A percentile compares a stretch with the other conserved stretches of the same genome.
These are phyloP conservation scores for Aleiodes leptofemur DNA, from an alignment of 2,888 invertebrate genomes.

Conservation along the genomic window DNA sequence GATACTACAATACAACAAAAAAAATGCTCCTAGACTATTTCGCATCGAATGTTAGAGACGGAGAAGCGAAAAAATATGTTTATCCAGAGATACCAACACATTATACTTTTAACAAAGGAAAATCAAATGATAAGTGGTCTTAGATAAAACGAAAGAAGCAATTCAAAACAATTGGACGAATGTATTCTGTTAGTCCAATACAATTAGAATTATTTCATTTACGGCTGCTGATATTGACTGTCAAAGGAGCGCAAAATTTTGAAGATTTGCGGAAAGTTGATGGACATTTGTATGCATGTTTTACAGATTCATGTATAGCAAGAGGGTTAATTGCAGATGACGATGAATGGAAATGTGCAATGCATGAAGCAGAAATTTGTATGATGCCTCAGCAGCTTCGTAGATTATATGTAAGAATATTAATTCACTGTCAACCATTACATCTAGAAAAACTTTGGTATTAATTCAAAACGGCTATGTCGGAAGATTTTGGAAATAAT, in stretches of 20 bases:
- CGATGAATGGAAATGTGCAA: slow-evolving; percentile 50
- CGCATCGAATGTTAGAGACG: slow-evolving; percentile 39
- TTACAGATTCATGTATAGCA: slow-evolving; percentile 59
- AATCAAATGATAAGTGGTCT: too few relatives aligned
- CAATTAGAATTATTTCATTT: slow-evolving; percentile 52
- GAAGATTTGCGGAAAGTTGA: slow-evolving; percentile 43
- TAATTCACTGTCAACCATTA: slow-evolving; percentile 56
- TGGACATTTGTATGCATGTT: slow-evolving; percentile 48
- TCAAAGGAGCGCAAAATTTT: slow-evolving; percentile 62
- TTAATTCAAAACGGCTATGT: slow-evolving; percentile 39
- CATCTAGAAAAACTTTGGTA: slow-evolving; percentile 45
- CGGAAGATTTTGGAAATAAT: slow-evolving; percentile 42
- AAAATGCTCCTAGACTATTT: slow-evolving; percentile 45
- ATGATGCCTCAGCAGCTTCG: slow-evolving; percentile 60
- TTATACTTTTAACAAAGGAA: slow-evolving; percentile 1
- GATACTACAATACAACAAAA: slow-evolving; percentile 30
- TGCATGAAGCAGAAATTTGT: slow-evolving; percentile 45
- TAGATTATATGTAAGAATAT: slow-evolving; percentile 61
- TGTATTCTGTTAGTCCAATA: slow-evolving; percentile 59
- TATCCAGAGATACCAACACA: slow-evolving; percentile 43
- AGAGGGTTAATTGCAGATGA: slow-evolving; percentile 63
- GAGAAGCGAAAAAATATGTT: slow-evolving; percentile 28
- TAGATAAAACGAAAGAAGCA: slow-evolving; percentile 44
- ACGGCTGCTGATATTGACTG: slow-evolving; percentile 59
- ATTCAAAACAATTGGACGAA: slow-evolving; percentile 56